Base-by-base conservation (phyloP, 2,888 invertebrate species). In the Philereme vetulata region DNA sequence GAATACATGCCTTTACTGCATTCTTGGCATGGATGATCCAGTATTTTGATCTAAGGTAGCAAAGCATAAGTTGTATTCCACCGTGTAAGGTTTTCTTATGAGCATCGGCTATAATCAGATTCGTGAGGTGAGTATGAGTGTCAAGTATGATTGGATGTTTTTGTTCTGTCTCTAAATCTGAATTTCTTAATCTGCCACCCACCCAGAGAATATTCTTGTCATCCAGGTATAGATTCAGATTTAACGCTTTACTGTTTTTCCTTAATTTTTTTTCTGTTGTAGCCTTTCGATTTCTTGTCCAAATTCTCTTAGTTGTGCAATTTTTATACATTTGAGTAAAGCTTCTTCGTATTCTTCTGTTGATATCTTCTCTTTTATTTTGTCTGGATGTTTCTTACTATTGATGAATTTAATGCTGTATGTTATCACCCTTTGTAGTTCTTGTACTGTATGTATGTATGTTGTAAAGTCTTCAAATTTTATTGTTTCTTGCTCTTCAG, bases 191-290 rank as follows among this genome's bases (percentile, higher is more conserved):
- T 33, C 54, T 11, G 7, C 54, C 54, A 8, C 47, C 46, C 46
- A 53, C 52, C 42, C 45, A 45, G 35, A 53, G 52, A 8, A 53
- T 38, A 10, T 10, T 38, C 2, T 53, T 36, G 7, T 51, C 51
- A 10, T 51, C 51, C 5, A 74, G 36, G 51, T 65, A 72, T 4
- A 70, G 72, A 51, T 64, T 62, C 5, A 73, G 50, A 1, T 67
- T 61, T 56, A 56, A 62, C 40, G 72, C 10, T 4, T 8, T 44
- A 11, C 65, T 71, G 51, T 5, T 56, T 48, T 51, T 46, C 32
- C 58, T 67, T n/a, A 65, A 54, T 53, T 33, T 56, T 57, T 56
- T 33, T 58, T 61, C 33, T 44, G 10, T 40, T 53, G 52, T 47
- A 62, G 4, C 21, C 7, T 6, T 5, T 56, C 11, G 51, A 64